Conservation (phyloP, 2,888 invertebrate genomes). For the Netelia melanura region DNA sequence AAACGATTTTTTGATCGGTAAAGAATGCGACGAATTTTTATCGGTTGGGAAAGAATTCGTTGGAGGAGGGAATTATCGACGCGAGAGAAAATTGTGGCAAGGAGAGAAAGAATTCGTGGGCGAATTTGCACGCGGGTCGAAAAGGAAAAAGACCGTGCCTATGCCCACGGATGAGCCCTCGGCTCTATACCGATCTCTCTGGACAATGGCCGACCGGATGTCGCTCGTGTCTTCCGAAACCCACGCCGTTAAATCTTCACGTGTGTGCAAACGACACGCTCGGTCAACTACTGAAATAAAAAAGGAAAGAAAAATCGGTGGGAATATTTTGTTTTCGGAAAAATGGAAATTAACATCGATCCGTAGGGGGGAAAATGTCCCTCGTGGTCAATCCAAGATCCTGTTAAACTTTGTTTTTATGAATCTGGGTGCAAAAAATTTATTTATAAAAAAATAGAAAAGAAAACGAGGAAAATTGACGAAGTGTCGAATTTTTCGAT, state of each 20-base stretch:
- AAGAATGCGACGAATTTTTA: too few relatives aligned
- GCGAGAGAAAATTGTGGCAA: not conserved
- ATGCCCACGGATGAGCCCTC: slow-evolving; percentile 53
- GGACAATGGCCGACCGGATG: slow-evolving; percentile 81
- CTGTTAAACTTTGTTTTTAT: too few relatives aligned
- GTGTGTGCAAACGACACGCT: slow-evolving; percentile 72
- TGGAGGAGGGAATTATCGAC: not conserved
- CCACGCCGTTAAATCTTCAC: slow-evolving; percentile 73
- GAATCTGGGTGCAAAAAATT: too few relatives aligned
- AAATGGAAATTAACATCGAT: too few relatives aligned
- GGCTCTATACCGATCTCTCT: slow-evolving; percentile 57
- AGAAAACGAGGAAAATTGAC: too few relatives aligned
- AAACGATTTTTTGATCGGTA: too few relatives aligned
- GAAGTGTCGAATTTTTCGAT: too few relatives aligned
- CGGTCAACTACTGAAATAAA: slow-evolving; percentile 68
- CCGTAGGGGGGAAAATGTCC: too few relatives aligned
- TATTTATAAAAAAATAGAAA: too few relatives aligned
- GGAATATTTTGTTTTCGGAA: too few relatives aligned
- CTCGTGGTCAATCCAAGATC: too few relatives aligned
- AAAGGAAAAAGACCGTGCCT: slow-evolving; percentile 51
- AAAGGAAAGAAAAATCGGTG: slow-evolving; percentile 21
- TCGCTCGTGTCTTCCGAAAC: slow-evolving; percentile 79
- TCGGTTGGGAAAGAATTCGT: too few relatives aligned
- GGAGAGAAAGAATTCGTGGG: slow-evolving; percentile 50
- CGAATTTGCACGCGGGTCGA: slow-evolving; percentile 41